Base-by-base conservation (phyloP, 2,888 invertebrate genomes). In the Oxytorus armatus region DNA sequence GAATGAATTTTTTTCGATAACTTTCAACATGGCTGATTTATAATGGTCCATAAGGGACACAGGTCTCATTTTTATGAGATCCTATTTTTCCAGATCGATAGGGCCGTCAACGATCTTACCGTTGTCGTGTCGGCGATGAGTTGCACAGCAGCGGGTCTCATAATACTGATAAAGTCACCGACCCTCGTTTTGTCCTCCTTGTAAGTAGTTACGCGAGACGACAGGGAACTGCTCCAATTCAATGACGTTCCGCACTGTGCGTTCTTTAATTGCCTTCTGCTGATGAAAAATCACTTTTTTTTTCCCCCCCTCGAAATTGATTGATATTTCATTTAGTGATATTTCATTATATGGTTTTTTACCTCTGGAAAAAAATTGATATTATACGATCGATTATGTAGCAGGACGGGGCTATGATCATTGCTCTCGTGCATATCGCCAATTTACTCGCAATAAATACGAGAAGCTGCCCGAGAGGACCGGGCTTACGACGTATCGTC, bases 81-180 rank as follows among this genome's bases (percentile, higher is more conserved):
- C 29, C 29, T 29, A 29, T 29, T 29, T 29, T 2, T 5, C 5
- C 29, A 2, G 29, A 29, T n/a, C n/a, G n/a, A n/a, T n/a, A n/a
- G n/a, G n/a, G 5, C 16, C 53, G 44, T 3, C 25, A 21, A 69
- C 11, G 14, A 39, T 51, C 85, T 88, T 83, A 89, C 90, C 77
- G 83, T 86, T 33, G 86, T 88, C 2, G 88, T 90, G 79, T 90
- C 89, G n/a, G 87, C 82, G 75, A 90, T 90, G 36, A 90, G 86
- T 68, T 88, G 88, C 23, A 90, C 86, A 7, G 87, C 86, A 16
- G 86, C 84, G 1, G 90, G 88, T 78, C 89, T 86, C 84, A 88
- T 86, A 47, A 86, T 81, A 42, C 72, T 82, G 77, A 89, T 87
- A 51, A 90, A 86, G 69, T 83, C 86, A 29, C 85, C 87, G 57